phyloP scores from a whole-genome alignment of 2,888 invertebrate genomes.

The Aleiodes alternator region DNA sequence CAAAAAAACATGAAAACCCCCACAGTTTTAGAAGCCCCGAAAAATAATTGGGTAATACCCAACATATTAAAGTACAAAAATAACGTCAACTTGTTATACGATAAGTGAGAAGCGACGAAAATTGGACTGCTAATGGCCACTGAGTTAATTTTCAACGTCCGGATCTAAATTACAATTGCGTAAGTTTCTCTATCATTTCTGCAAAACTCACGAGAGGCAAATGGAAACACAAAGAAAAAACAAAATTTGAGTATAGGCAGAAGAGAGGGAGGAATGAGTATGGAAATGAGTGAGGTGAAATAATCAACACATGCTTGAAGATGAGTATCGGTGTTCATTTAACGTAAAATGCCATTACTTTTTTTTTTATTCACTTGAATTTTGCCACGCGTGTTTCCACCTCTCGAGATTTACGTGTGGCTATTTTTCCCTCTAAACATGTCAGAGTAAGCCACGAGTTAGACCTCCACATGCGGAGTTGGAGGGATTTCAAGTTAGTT shows the following conservation, averaged over 20 bases:
- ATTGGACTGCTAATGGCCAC: conserved; percentile 47
- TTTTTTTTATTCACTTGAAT: not conserved
- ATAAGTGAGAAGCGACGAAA: conserved; percentile 41
- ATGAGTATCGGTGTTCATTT: conserved; percentile 11
- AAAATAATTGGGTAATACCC: conserved; percentile 28
- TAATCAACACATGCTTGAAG: not conserved
- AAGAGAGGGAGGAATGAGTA: conserved; percentile 28
- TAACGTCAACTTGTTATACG: conserved; percentile 22
- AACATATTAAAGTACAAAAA: conserved; percentile 28
- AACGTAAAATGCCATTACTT: not conserved
- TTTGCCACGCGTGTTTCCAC: conserved; percentile 36
- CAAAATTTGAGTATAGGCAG: too few species aligned
- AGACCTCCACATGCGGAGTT: conserved; percentile 47
- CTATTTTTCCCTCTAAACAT: conserved; percentile 58
- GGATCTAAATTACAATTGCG: conserved; percentile 60
- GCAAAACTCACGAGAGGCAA: not conserved
- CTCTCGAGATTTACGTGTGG: conserved; percentile 57
- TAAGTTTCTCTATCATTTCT: conserved; percentile 45
- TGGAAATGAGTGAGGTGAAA: conserved; percentile 1
- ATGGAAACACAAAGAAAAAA: not conserved
- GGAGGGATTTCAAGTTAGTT: conserved; percentile 58
- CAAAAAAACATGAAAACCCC: not conserved
- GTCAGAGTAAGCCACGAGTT: conserved; percentile 45
- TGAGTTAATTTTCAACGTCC: conserved; percentile 48
- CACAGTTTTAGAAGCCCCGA: conserved; percentile 11